These are phyloP conservation scores for Lomographa bimaculata DNA, from an alignment of 2,888 invertebrate genomes.

Conservation along the genomic window DNA sequence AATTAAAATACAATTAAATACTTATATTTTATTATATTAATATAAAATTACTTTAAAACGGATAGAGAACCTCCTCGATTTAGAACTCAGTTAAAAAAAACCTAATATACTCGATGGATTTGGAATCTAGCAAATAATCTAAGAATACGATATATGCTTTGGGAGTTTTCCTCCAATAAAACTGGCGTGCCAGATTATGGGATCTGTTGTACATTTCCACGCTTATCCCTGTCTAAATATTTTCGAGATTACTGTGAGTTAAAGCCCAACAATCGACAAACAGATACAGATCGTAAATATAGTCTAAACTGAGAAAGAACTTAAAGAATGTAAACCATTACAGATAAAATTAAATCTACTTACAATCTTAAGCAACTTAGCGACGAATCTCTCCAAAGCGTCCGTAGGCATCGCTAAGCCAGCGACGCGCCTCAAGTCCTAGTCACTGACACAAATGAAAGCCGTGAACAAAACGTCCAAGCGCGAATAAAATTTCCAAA, in stretches of 20 bases:
- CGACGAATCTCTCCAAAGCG: constrained; percentile 56
- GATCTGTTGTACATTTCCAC: constrained; percentile 3
- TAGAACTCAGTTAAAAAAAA: too few relatives aligned
- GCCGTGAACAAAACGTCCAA: constrained; percentile 6
- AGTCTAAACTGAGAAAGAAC: constrained; percentile 10
- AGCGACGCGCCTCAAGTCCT: constrained; percentile 25
- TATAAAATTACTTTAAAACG: too few relatives aligned
- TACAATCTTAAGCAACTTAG: constrained; percentile 52
- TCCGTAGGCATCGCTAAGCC: constrained; percentile 57
- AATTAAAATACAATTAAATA: too few relatives aligned
- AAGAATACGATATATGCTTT: too few relatives aligned
- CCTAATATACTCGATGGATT: too few relatives aligned
- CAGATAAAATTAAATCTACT: constrained; percentile 45
- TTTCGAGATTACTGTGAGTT: constrained; percentile 13
- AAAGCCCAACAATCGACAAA: constrained; percentile 10
- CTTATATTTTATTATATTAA: too few relatives aligned
- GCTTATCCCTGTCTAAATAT: constrained; percentile 15
- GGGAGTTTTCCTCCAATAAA: too few relatives aligned
- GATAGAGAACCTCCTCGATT: too few relatives aligned
- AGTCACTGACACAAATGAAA: constrained; percentile 25
- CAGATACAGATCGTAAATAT: constrained; percentile 18
- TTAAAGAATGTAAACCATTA: constrained; percentile 16
- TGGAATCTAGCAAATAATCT: too few relatives aligned
- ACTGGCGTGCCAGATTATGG: background rate
- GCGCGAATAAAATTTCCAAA: too few relatives aligned